Base-by-base conservation (phyloP, 2,888 invertebrate species). In the Tortricodes alternella region DNA sequence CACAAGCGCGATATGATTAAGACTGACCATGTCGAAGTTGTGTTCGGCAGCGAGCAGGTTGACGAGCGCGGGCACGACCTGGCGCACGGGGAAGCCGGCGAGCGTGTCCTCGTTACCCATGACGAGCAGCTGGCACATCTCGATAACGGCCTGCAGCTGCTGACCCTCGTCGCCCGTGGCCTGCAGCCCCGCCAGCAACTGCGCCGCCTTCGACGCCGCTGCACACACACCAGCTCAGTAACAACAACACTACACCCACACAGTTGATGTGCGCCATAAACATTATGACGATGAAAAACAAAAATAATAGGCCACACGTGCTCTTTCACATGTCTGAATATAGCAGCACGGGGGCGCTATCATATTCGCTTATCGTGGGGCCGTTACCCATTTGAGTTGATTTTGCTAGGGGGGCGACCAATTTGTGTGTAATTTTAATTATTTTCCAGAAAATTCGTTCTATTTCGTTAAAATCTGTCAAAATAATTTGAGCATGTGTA, bases 51-150 rank as follows among this genome's bases (percentile, higher is more conserved):
- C 96, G 16, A 99, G 93, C 56, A 99, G 89, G 71, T 94, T 95
- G 62, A 98, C 97, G 29, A 99, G 93, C 4, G 98, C 98, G 0
- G 99, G 98, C 43, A 99, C 98, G 11, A 98, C 98, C 85, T 98
- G 98, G 73, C 99, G 97, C 29, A 99, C 97, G 0, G 99, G 99
- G 84, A 99, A 99, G n/a, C 98, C 98, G 34, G 98, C 97, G 50
- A 99, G 92, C 0, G 98, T 98, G 82, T 99, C 99, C 87, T 99
- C 99, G 81, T 99, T 99, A 66, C 99, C 99, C 99, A 99, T 99
- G 27, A 99, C 98, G 53, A 99, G 92, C 85, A 99, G 94, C 91
- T 99, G 98, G 82, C 98, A 98, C 98, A 99, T 98, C 90, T 99
- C 98, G 62, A 98, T 98, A 29, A 98, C 98, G 1, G 98, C 97